Evolutionary conservation across 2,113 vertebrate species (phyloP).

Genomic region (Rhea americana): DNA sequence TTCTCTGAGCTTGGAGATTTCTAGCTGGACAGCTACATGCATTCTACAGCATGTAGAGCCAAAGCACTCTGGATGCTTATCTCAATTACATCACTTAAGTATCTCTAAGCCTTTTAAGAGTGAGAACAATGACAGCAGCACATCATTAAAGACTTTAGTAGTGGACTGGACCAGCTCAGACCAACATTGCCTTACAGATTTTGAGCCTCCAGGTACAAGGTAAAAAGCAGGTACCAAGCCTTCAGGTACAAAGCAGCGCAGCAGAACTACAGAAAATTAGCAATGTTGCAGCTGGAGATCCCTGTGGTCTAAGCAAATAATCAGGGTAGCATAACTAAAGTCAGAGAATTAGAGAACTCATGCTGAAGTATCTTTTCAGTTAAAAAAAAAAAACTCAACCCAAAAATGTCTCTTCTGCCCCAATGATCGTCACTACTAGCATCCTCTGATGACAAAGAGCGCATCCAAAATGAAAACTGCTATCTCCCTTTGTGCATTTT

Average conservation of each 20-base stretch:
- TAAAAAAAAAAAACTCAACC: background rate
- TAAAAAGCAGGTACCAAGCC: background rate
- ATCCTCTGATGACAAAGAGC: background rate
- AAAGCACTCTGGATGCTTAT: background rate
- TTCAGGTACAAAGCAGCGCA: background rate
- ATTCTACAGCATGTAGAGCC: background rate
- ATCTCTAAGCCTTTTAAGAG: background rate
- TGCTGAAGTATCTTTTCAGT: background rate
- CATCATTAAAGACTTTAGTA: background rate
- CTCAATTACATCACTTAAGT: background rate
- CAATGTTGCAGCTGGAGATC: background rate
- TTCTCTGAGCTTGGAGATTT: background rate
- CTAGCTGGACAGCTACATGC: background rate
- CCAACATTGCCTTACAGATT: background rate
- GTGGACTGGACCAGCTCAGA: background rate
- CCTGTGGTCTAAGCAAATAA: background rate
- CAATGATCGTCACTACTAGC: background rate
- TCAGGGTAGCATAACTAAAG: background rate
- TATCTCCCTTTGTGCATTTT: background rate
- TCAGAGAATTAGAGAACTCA: background rate
- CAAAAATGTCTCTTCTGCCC: background rate
- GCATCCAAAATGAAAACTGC: background rate
- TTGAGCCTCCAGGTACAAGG: background rate
- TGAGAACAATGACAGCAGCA: background rate
- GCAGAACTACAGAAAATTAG: background rate